Evolutionary conservation across 30 jellyfish, hydroid and myxozoan genomes (phyloP).

Genomic region (Aurelia sp.): DNA sequence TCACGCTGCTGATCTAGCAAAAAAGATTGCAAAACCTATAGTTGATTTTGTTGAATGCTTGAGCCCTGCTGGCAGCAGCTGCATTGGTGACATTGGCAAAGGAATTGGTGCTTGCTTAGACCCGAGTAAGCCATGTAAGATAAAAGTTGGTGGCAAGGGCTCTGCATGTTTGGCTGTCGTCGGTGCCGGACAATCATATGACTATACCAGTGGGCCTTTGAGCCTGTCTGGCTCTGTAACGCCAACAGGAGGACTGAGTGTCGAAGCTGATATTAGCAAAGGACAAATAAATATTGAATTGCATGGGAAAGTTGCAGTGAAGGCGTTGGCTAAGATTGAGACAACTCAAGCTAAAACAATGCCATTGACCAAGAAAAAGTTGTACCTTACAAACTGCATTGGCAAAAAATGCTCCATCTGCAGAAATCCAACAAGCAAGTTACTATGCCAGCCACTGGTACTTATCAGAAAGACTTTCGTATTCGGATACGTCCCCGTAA

Average conservation of each 20-base stretch:
- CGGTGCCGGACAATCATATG: not conserved
- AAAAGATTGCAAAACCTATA: not conserved
- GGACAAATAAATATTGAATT: not conserved
- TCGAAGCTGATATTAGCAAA: not conserved
- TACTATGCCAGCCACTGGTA: constrained; percentile 5
- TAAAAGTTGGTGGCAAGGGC: not conserved
- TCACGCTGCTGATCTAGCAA: not conserved
- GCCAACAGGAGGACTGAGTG: not conserved
- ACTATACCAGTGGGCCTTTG: not conserved
- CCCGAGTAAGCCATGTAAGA: not conserved
- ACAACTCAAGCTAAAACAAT: not conserved
- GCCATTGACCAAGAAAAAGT: constrained; percentile 1
- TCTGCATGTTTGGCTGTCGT: not conserved
- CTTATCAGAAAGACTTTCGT: constrained; percentile 4
- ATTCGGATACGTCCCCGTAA: constrained; percentile 24
- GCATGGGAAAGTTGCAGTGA: not conserved
- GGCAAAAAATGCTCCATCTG: constrained; percentile 17
- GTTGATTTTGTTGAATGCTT: not conserved
- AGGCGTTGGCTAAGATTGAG: not conserved
- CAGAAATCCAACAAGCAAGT: not conserved
- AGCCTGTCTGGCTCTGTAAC: not conserved
- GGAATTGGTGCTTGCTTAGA: not conserved
- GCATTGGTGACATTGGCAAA: not conserved
- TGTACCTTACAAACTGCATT: constrained; percentile 10
- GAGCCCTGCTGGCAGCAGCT: not conserved